These are phyloP conservation scores for Lymantria monacha DNA, from an alignment of 2,888 invertebrate genomes.

Conservation along the genomic window DNA sequence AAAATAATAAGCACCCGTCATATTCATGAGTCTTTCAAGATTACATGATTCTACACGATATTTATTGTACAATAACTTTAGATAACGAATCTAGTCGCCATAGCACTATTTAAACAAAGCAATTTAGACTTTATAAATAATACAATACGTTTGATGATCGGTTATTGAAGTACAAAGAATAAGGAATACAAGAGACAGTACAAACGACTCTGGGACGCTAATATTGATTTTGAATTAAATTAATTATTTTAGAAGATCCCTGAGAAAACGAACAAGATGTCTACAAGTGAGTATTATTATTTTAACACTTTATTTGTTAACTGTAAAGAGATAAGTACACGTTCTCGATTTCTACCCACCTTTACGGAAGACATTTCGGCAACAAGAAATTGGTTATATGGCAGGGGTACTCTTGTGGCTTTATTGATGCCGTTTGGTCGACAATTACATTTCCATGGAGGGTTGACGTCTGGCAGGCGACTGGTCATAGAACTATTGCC, in stretches of 20 bases:
- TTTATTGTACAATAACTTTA: constrained; percentile 72
- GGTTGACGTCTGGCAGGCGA: too few relatives aligned
- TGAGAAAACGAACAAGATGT: constrained; percentile 58
- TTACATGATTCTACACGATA: constrained; percentile 71
- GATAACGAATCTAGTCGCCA: constrained; percentile 78
- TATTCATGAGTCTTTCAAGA: constrained; percentile 72
- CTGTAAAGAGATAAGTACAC: too few relatives aligned
- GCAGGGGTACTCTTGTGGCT: too few relatives aligned
- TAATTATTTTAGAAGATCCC: constrained; percentile 69
- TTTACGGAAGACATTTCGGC: too few relatives aligned
- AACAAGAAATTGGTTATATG: too few relatives aligned
- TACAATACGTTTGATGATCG: constrained; percentile 35
- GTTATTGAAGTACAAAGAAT: constrained; percentile 64
- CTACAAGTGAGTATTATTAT: constrained; percentile 65
- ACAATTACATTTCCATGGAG: too few relatives aligned
- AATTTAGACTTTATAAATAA: constrained; percentile 62
- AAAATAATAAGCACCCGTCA: constrained; percentile 58
- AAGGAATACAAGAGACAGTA: constrained; percentile 55
- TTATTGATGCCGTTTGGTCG: too few relatives aligned
- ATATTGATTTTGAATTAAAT: constrained; percentile 72
- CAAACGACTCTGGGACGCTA: constrained; percentile 67
- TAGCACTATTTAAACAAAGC: constrained; percentile 76
- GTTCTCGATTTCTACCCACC: too few relatives aligned
- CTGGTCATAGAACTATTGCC: too few relatives aligned
- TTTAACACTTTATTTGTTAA: not conserved